Evolutionary conservation across 1,140 invertebrate species (phyloP), one percentile per base, ranked within the genome.

Genomic region (Cydia pomonella): DNA sequence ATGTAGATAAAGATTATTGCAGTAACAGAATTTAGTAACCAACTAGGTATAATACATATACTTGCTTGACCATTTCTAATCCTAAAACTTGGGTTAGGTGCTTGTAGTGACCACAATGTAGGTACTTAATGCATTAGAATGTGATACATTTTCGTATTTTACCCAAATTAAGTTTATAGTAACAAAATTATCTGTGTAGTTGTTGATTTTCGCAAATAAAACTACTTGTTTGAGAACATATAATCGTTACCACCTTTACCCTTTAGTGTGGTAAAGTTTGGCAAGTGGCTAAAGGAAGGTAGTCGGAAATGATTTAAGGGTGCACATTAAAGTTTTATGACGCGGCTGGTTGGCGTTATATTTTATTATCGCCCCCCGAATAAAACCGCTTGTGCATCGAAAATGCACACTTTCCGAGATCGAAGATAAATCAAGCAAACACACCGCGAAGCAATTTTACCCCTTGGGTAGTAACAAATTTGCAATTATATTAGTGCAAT

Each of bases 271-370:
- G 27, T 69, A 69, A 69, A 33, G 53, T 4, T 69, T 75, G 69
- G 44, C 59, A 75, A 76, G 76, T 72, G 41, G 27, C 18, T 77
- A 50, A 78, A 47, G 78, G 75, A 73, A 76, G 72, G 64, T 69
- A 69, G 72, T 66, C 44, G 64, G 72, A 53, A 73, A 77, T 81
- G 78, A 83, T 81, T 80, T 81, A 83, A 77, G 75, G 62, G 62
- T 71, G 73, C 76, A 79, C 77, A 81, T 83, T 80, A 81, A 81
- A 79, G 4, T 83, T 83, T 81, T 83, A 81, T 76, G 77, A 76
- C 76, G 72, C 80, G 75, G 64, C 76, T 73, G 64, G 64, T 38
- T 50, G 41, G 71, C 53, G 72, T 76, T 74, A 76, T 76, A 73
- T 79, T 80, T 77, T 79, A 77, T 80, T 76, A 73, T 53, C 3